Evolutionary conservation across 2,888 invertebrate species (phyloP).

Genomic region (Dynastes hyllus): DNA sequence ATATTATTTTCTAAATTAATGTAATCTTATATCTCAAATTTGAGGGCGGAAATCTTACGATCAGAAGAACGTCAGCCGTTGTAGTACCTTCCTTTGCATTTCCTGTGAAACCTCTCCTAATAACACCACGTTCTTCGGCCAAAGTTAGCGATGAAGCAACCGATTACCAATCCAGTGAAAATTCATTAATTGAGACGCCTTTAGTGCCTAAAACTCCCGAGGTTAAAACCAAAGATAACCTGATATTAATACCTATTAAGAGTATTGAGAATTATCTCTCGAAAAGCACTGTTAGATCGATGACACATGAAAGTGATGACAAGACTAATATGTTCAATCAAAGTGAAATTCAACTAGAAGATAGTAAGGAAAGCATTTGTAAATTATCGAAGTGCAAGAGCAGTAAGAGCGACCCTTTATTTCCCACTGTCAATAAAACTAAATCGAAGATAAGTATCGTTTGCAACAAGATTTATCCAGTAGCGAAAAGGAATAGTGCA

Average conservation of each 20-base stretch:
- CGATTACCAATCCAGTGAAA: not conserved
- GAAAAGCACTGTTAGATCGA: not conserved
- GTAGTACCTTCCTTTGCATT: slow-evolving; percentile 25
- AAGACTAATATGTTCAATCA: not conserved
- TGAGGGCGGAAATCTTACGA: slow-evolving; percentile 34
- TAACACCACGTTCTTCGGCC: slow-evolving; percentile 50
- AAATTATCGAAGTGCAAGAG: not conserved
- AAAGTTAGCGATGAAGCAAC: slow-evolving; percentile 43
- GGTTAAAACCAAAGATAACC: slow-evolving; percentile 2
- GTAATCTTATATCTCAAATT: slow-evolving; percentile 12
- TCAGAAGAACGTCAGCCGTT: slow-evolving; percentile 35
- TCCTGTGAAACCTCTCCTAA: slow-evolving; percentile 44
- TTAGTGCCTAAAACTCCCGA: not conserved
- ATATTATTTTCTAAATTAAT: not conserved
- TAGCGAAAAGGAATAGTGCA: not conserved
- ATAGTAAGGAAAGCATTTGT: not conserved
- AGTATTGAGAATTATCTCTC: slow-evolving; percentile 45
- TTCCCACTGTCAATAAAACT: not conserved
- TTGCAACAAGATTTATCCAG: not conserved
- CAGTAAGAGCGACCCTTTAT: slow-evolving; percentile 41
- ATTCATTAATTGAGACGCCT: not conserved
- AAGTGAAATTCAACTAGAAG: not conserved
- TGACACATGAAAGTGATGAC: not conserved
- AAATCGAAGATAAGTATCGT: slow-evolving; percentile 16
- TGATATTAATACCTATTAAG: slow-evolving; percentile 43